Base-by-base conservation (phyloP, 2,797 vertebrate genomes). In the Tolypeutes matacus region DNA sequence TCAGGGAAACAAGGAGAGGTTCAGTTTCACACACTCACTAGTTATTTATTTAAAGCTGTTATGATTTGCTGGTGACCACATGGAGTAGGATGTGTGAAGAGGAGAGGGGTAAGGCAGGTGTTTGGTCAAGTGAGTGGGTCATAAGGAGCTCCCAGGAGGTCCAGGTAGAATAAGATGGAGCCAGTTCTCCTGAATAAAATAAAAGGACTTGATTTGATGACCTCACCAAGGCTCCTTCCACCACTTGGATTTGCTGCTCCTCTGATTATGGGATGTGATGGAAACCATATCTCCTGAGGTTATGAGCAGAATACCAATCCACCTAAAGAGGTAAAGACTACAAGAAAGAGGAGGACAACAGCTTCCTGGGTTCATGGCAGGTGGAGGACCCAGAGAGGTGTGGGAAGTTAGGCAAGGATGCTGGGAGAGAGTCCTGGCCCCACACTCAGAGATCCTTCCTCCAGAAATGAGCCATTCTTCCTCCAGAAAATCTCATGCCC, bases 401-500 rank as follows among this genome's bases (percentile, higher is more conserved):
- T 62, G 49, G 23, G n/a, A 10, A 31, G 42, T 70, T 56, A 56
- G 53, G 60, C 0, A 20, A 65, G 7, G 36, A 25, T 56, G 25
- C 39, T 81, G 51, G 31, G 17, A 64, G 27, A 58, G 29, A 31
- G 65, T 25, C 8, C 20, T 8, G 10, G 29, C 11, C n/a, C 29
- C 13, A 1, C 3, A 36, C 15, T 11, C 67, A 46, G 42, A 25
- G 62, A 64, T 14, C 11, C 83, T 53, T n/a, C n/a, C n/a, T n/a
- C n/a, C n/a, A n/a, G n/a, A n/a, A 9, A 14, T 7, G 27, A 0
- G 2, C 14, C 34, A n/a, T 93, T 89, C 56, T 39, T 90, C 36
- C 58, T 93, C 34, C 84, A 96, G 95, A 82, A 96, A 92, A 70
- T 93, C 96, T 36, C 42, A 20, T 3, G 62, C 36, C 12, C 94